Evolutionary conservation across 2,888 invertebrate species (phyloP), one percentile per base, ranked within the genome.

Genomic region (Amiota mariae): DNA sequence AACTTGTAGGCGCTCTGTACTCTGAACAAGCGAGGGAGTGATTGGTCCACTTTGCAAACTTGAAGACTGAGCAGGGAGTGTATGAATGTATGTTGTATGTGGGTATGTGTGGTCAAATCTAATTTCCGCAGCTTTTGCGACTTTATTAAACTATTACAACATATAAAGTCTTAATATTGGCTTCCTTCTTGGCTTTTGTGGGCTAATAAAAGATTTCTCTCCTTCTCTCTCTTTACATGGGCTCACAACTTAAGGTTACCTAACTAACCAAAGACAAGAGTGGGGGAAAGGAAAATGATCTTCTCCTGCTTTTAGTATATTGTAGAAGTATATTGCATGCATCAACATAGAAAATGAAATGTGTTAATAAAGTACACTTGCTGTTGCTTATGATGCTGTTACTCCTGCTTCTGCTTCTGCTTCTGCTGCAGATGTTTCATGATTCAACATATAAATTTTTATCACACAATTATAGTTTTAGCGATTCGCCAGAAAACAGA

Each of bases 341-440:
- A 36, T 36, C 36, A 36, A 20, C 20, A 74, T 49, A 72, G 61
- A 64, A 15, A 72, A 59, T 71, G 74, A 81, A 84, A 85, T 85
- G 84, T 84, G 84, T 84, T 84, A 84, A 84, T 84, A 84, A 87
- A 86, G 82, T 80, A 84, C 85, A 87, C 86, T 86, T 86, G 87
- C 87, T 78, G 78, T 81, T 79, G 61, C 48, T 24, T 24, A 3
- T 54, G 15, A n/a, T n/a, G n/a, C n/a, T n/a, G n/a, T n/a, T n/a
- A n/a, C n/a, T n/a, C n/a, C n/a, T n/a, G n/a, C n/a, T n/a, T n/a
- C n/a, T n/a, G n/a, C n/a, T n/a, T n/a, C n/a, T n/a, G n/a, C n/a
- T n/a, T n/a, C 8, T 54, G 54, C 54, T 54, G n/a, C 57, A 63
- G 51, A 51, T 72, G 49, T 51, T 59, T 59, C 59, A 11, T 59